Evolutionary conservation across 2,797 vertebrate species (phyloP).

Genomic region (Tokudaia tokunoshimensis): DNA sequence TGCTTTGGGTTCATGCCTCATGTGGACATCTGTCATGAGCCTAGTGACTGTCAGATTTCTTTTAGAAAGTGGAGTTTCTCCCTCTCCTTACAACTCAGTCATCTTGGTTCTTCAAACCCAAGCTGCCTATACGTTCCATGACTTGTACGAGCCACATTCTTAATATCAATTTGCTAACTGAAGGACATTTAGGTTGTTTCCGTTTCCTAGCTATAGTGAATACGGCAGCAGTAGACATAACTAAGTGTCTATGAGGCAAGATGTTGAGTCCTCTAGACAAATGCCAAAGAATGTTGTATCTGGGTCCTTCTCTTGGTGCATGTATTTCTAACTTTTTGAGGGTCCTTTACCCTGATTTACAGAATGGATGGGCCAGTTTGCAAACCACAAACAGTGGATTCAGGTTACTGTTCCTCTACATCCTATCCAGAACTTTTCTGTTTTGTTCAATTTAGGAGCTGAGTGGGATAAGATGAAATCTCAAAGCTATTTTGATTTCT

Average conservation of each 20-base stretch:
- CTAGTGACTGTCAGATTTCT: neutral
- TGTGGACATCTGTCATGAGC: neutral
- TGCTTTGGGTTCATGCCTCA: neutral
- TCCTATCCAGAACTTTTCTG: neutral
- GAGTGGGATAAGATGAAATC: neutral
- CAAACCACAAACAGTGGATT: neutral
- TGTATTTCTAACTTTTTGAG: neutral
- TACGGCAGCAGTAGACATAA: neutral
- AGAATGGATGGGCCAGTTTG: neutral
- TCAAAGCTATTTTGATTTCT: neutral
- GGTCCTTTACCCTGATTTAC: neutral
- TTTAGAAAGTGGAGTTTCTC: neutral
- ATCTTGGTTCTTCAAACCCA: slow-evolving; percentile 18
- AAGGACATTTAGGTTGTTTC: neutral
- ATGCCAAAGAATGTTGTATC: neutral
- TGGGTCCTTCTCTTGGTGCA: neutral
- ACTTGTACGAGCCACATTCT: too few species aligned
- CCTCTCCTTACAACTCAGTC: neutral
- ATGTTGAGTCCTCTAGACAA: neutral
- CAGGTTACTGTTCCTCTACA: neutral
- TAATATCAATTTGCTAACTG: neutral
- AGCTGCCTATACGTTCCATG: neutral
- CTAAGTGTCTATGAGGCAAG: neutral
- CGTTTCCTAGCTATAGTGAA: neutral
- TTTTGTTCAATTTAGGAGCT: neutral